phyloP scores from a whole-genome alignment of 2,888 invertebrate species.

The Eumerus sabulonum region DNA sequence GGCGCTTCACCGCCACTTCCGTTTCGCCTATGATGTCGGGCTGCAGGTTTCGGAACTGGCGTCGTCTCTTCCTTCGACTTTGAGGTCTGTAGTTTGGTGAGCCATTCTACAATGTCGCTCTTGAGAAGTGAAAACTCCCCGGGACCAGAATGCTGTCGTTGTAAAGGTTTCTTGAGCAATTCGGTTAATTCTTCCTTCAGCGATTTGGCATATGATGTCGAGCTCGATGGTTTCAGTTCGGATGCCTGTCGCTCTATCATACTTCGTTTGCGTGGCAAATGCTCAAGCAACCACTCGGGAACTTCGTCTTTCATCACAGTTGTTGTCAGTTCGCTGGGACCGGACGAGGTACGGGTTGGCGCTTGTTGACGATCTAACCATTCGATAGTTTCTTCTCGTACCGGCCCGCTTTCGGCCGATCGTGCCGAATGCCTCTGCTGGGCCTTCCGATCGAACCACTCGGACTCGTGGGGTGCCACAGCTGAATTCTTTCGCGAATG shows the following conservation, averaged over 20 bases:
- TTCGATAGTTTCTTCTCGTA: conserved; percentile 77
- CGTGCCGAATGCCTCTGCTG: conserved; percentile 78
- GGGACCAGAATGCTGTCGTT: conserved; percentile 78
- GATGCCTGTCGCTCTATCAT: conserved; percentile 72
- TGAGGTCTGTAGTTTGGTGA: conserved; percentile 76
- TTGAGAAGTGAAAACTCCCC: conserved; percentile 78
- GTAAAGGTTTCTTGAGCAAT: conserved; percentile 77
- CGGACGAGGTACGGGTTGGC: conserved; percentile 78
- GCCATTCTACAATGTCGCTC: conserved; percentile 78
- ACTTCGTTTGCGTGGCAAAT: conserved; percentile 76
- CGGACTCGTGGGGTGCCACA: conserved; percentile 74
- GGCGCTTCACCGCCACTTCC: conserved; percentile 76
- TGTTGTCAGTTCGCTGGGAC: conserved; percentile 77
- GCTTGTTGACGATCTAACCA: conserved; percentile 76
- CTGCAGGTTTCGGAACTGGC: conserved; percentile 70
- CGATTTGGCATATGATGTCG: conserved; percentile 76
- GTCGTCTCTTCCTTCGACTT: conserved; percentile 70
- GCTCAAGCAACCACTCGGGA: conserved; percentile 77
- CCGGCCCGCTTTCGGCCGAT: conserved; percentile 78
- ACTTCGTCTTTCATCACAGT: conserved; percentile 77
- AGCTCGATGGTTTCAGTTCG: conserved; percentile 71
- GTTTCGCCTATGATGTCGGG: conserved; percentile 76
- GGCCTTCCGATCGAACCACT: conserved; percentile 78
- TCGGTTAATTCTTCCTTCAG: conserved; percentile 76
- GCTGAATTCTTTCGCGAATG: conserved; percentile 65